Evolutionary conservation across 2,113 vertebrate species (phyloP).

Genomic region (Colinus virginianus): DNA sequence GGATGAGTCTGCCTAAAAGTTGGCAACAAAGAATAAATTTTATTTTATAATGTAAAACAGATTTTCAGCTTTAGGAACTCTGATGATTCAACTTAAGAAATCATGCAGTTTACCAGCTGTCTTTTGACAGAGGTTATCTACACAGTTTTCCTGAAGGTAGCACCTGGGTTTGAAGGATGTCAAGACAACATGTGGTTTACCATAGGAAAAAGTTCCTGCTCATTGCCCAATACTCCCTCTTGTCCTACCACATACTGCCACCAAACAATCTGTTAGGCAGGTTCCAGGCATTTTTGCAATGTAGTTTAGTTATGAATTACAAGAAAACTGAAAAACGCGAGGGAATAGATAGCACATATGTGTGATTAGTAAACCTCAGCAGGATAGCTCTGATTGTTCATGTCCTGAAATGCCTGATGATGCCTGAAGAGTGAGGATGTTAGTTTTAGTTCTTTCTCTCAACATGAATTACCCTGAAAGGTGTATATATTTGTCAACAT

Average conservation of each 20-base stretch:
- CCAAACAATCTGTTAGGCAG: neutral
- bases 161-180: neutral
- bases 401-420: neutral
- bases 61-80: neutral
- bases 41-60: neutral
- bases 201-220: neutral
- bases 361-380: neutral
- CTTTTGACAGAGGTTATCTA: neutral
- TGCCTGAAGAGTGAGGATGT: neutral
- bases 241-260: neutral
- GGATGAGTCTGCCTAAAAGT: neutral
- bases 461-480: neutral
- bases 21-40: neutral
- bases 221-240: neutral
- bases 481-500: accelerated
- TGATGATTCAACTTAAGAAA: neutral
- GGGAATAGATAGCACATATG: neutral
- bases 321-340: neutral
- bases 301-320: neutral
- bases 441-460: neutral
- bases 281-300: neutral
- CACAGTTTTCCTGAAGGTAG: neutral
- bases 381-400: neutral
- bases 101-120: neutral
- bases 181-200: neutral